phyloP scores from a whole-genome alignment of 2,113 vertebrate genomes.

The Anhinga rufa region DNA sequence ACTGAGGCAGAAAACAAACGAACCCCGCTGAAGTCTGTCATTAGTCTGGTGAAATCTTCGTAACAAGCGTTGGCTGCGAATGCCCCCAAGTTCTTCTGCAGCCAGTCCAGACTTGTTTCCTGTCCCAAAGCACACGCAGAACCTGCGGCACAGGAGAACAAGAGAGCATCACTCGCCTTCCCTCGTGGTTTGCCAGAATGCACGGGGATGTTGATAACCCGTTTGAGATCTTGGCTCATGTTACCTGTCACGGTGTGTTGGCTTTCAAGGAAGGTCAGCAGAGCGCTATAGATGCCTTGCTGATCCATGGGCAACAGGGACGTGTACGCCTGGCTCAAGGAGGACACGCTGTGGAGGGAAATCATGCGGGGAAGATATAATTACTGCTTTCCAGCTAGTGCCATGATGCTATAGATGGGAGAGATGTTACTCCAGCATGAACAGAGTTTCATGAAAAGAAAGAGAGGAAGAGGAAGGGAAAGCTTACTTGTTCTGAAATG shows the following conservation, averaged over 20 bases:
- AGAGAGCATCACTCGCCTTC: neutral
- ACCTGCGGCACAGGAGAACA: neutral
- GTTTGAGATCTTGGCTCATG: neutral
- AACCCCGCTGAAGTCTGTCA: neutral
- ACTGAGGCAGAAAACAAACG: neutral
- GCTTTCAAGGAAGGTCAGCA: slow-evolving; percentile 6
- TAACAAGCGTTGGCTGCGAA: neutral
- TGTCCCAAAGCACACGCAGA: neutral
- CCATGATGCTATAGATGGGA: neutral
- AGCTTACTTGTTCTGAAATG: neutral
- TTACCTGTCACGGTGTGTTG: slow-evolving; percentile 1
- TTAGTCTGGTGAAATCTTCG: neutral
- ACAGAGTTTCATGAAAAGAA: neutral
- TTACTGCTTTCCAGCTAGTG: neutral
- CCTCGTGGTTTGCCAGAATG: neutral
- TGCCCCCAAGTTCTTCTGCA: neutral
- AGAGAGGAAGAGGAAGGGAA: neutral
- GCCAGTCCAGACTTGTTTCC: neutral
- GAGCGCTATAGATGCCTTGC: neutral
- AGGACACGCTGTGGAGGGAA: neutral
- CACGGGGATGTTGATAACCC: neutral
- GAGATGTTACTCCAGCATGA: neutral
- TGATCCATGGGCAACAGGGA: neutral
- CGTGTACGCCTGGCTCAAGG: neutral
- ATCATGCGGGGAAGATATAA: neutral